A percentile compares a stretch with the other conserved stretches of the same genome.
Conservation (phyloP, 2,797 vertebrate species). For the Gastrophryne carolinensis region DNA sequence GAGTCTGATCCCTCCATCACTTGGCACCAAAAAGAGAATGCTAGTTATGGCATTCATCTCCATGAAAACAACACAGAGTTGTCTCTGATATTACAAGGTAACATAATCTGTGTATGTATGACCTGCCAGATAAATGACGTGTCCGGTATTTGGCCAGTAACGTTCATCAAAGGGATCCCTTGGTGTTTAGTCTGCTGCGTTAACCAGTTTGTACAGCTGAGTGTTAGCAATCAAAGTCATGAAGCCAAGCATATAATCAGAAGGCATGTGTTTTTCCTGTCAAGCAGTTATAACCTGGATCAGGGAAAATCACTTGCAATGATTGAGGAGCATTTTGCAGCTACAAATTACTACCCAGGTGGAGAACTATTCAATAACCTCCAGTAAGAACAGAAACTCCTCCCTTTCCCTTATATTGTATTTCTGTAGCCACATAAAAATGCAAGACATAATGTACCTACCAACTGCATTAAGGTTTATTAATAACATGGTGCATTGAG, state of each 20-base stretch:
- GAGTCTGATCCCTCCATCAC: not conserved
- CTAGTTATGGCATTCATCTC: not conserved
- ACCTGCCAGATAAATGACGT: conserved; percentile 5
- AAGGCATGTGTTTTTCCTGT: conserved; percentile 28
- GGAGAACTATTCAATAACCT: not conserved
- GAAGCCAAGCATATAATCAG: conserved; percentile 31
- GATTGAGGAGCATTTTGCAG: conserved; percentile 18
- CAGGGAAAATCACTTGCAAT: conserved; percentile 29
- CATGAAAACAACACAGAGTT: not conserved
- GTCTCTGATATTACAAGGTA: not conserved
- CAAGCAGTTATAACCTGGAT: conserved; percentile 28
- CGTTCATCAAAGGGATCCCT: conserved; percentile 23
- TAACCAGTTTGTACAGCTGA: conserved; percentile 40
- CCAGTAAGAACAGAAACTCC: conserved; percentile 1
- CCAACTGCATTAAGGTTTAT: not conserved
- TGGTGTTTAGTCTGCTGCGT: conserved; percentile 20
- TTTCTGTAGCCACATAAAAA: not conserved
- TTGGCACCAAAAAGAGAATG: not conserved
- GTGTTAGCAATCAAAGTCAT: conserved; percentile 27
- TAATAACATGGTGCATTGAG: not conserved
- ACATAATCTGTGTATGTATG: conserved; percentile 16
- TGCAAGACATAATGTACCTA: not conserved
- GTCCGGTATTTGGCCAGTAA: conserved; percentile 6
- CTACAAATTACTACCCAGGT: conserved; percentile 24
- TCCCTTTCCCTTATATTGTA: not conserved